Conservation (phyloP, 2,113 vertebrate species). For the Acinonyx jubatus region DNA sequence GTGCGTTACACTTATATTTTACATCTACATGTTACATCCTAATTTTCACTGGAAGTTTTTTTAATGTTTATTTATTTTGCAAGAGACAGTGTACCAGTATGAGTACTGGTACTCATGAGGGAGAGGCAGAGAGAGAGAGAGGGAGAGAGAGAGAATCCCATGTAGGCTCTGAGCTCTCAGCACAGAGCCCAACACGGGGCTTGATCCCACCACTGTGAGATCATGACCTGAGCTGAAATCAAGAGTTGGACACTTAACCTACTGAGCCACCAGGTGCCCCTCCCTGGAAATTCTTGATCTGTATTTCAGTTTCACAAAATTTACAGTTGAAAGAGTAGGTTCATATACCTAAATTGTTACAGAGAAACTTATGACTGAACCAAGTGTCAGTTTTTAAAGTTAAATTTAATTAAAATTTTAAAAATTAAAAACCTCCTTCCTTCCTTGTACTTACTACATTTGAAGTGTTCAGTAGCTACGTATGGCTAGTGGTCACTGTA, state of each 20-base stretch:
- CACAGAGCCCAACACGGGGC: too few species aligned
- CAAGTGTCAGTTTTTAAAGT: not conserved
- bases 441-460: not conserved
- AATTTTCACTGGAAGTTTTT: slow-evolving; percentile 2
- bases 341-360: not conserved
- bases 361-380: not conserved
- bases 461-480: not conserved
- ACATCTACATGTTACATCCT: not conserved
- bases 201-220: too few species aligned
- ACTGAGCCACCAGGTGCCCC: too few species aligned
- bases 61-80: too few species aligned
- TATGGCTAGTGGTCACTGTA: not conserved
- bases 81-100: too few species aligned
- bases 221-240: too few species aligned
- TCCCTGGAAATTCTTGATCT: not conserved
- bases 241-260: too few species aligned
- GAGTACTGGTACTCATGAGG: too few species aligned
- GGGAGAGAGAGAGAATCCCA: too few species aligned
- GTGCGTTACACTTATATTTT: not conserved
- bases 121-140: too few species aligned
- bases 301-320: slow-evolving; percentile 4
- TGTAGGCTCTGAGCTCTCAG: too few species aligned
- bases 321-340: not conserved
- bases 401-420: not conserved
- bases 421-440: not conserved